Evolutionary conservation across 2,113 vertebrate genomes (phyloP), one percentile per base, ranked within the genome.

Genomic region (Hystrix brachyura): DNA sequence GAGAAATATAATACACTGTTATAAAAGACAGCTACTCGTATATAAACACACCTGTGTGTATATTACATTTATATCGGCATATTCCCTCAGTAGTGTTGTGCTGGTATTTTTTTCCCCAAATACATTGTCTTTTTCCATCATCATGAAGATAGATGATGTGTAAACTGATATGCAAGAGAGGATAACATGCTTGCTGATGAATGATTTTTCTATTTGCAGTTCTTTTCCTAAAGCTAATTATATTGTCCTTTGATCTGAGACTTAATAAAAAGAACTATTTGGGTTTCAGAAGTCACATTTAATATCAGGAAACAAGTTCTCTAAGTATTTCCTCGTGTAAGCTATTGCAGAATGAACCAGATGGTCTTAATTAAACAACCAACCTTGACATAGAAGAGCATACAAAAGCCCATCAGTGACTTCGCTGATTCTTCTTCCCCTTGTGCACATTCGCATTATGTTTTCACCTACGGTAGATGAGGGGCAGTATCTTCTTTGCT

Each of bases 251-350:
- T 93, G 85, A 96, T 95, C 82, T 92, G 81, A 91, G n/a, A 25
- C 64, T 95, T 95, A 91, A 91, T 95, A 93, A 79, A 64, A 94
- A 95, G 71, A 94, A 87, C 13, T 32, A 90, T 95, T 88, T 96
- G 90, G 76, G 43, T 86, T 98, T 98, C 59, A 88, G 74, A 96
- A 97, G 71, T 97, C 84, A 94, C 92, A 88, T 81, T 96, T 97
- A 92, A 88, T 92, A 94, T 95, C 59, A 82, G 76, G 96, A 95
- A 95, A 65, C 38, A 32, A 82, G 84, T 94, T 67, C 71, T 98
- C 71, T 90, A 95, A 74, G 62, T 81, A 78, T 86, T 96, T 96
- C 81, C 87, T 87, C 94, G 81, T 96, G 90, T 72, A 81, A 53
- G 81, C n/a, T 14, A 67, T 55, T 38, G 71, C 51, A 86, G 71